phyloP scores from a whole-genome alignment of 2,113 vertebrate species.

The Penelope pileata region DNA sequence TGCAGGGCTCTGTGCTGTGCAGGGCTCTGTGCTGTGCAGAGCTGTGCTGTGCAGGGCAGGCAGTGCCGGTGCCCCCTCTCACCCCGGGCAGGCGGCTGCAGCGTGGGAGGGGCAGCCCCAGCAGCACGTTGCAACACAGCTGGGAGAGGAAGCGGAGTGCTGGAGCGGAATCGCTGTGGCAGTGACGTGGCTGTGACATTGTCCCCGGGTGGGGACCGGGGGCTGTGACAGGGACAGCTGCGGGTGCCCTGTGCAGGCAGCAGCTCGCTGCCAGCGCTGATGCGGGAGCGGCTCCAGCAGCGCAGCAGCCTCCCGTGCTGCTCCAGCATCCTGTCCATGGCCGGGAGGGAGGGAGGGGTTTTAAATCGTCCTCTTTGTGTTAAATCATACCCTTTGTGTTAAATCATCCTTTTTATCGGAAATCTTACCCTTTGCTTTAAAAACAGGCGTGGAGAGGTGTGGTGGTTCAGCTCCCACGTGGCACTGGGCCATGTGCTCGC shows the following conservation, averaged over 20 bases:
- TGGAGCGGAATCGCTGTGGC: accelerated
- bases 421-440: not conserved
- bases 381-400: not conserved
- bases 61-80: not conserved
- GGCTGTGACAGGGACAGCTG: no score
- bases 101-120: not conserved
- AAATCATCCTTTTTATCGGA: not conserved
- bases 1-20: no score
- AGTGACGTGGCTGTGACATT: accelerated
- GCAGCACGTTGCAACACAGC: not conserved
- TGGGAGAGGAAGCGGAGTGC: not conserved
- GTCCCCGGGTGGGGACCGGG: not conserved
- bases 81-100: not conserved
- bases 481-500: not conserved
- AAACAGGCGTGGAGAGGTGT: not conserved
- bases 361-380: not conserved
- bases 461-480: accelerated
- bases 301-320: not conserved
- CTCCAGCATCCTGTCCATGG: not conserved
- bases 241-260: no score
- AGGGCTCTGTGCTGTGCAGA: no score
- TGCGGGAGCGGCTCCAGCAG: no score
- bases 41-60: no score
- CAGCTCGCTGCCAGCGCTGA: no score
- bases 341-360: not conserved